These are phyloP conservation scores for Sebastes schlegelii DNA, from an alignment of 2,113 vertebrate species.

Conservation along the genomic window DNA sequence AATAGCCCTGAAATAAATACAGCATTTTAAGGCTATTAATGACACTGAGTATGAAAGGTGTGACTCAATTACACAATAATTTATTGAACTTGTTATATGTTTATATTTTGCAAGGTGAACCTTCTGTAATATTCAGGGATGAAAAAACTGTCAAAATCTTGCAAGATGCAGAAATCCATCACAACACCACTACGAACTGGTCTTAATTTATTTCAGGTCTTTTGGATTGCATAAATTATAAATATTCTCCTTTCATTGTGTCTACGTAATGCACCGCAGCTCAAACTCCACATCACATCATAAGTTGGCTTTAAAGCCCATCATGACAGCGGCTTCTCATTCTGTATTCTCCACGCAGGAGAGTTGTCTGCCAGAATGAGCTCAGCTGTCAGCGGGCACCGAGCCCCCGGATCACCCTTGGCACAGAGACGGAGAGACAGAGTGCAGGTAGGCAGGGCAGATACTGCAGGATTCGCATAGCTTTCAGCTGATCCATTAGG, in stretches of 20 bases:
- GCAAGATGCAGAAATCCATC: not conserved
- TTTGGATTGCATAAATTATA: not conserved
- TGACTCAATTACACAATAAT: not conserved
- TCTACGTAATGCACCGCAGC: not conserved
- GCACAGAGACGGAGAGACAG: slow-evolving; percentile 56
- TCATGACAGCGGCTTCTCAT: slow-evolving; percentile 10
- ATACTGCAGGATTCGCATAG: slow-evolving; percentile 58
- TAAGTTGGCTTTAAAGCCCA: slow-evolving; percentile 22
- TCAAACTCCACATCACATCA: not conserved
- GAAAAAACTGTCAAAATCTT: not conserved
- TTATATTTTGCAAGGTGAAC: not conserved
- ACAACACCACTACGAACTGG: not conserved
- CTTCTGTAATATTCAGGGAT: not conserved
- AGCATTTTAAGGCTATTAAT: not conserved
- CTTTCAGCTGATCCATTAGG: slow-evolving; percentile 79
- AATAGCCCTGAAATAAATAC: not conserved
- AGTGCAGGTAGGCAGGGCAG: slow-evolving; percentile 65
- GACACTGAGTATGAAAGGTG: not conserved
- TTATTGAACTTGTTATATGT: not conserved
- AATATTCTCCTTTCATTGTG: not conserved
- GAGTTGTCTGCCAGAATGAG: slow-evolving; percentile 58
- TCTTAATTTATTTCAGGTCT: not conserved
- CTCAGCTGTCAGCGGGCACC: slow-evolving; percentile 72
- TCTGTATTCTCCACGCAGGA: slow-evolving; percentile 45
- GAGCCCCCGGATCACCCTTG: slow-evolving; percentile 54